phyloP scores from a whole-genome alignment of 2,888 invertebrate species.

The Neocrepidodera transversa region DNA sequence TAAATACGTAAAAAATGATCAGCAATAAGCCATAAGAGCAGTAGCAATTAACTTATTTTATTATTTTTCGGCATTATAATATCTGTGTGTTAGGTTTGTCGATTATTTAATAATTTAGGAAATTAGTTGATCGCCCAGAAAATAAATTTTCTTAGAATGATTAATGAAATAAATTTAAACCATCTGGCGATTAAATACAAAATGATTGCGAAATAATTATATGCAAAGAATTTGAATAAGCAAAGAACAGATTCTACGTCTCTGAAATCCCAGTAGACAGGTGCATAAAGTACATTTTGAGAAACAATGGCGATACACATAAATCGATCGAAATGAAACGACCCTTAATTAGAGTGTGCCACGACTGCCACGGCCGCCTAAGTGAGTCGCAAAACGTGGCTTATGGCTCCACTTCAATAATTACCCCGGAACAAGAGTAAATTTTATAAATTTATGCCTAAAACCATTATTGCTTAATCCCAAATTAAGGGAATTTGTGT shows the following conservation, averaged over 20 bases:
- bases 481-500: conserved; percentile 42
- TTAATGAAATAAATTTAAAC: too few relatives aligned
- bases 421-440: conserved; percentile 49
- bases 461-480: conserved; percentile 44
- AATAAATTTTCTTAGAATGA: too few relatives aligned
- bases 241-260: conserved; percentile 17
- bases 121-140: too few relatives aligned
- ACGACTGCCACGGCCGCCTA: conserved; percentile 41
- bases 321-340: conserved; percentile 56
- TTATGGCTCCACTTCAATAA: conserved; percentile 43
- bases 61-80: too few relatives aligned
- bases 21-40: too few relatives aligned
- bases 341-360: conserved; percentile 51
- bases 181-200: neutral
- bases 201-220: conserved; percentile 5
- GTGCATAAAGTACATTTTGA: conserved; percentile 39
- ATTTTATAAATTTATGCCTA: conserved; percentile 51
- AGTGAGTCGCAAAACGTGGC: conserved; percentile 40
- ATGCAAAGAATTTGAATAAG: conserved; percentile 16
- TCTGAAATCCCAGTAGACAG: conserved; percentile 33
- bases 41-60: too few relatives aligned
- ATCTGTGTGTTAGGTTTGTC: too few relatives aligned
- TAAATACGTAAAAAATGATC: too few relatives aligned
- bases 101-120: too few relatives aligned
- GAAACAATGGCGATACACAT: conserved; percentile 50